These are phyloP conservation scores for Typhlomys cinereus DNA, from an alignment of 2,113 vertebrate species.

Conservation along the genomic window DNA sequence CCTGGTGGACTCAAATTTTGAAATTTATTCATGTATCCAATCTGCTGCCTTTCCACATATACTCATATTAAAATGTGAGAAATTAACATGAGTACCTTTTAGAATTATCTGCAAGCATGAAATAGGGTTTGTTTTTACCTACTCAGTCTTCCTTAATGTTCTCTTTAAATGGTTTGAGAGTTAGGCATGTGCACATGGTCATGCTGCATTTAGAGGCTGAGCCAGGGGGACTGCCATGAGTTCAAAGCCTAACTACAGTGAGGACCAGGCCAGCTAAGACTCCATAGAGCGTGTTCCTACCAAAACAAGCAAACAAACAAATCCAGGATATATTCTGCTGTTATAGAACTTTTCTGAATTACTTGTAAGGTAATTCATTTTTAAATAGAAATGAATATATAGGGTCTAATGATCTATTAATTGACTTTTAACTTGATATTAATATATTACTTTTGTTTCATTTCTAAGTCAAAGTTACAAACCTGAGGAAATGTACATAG, in stretches of 20 bases:
- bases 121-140: neutral
- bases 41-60: constrained; percentile 31
- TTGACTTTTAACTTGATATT: constrained; percentile 35
- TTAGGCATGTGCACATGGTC: neutral
- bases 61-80: constrained; percentile 15
- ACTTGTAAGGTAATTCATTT: neutral
- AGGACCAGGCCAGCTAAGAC: too few species aligned
- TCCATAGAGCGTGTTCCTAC: too few species aligned
- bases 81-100: neutral
- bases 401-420: too few species aligned
- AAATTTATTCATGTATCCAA: neutral
- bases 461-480: constrained; percentile 29
- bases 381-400: constrained; percentile 5
- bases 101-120: neutral
- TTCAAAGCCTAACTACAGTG: neutral
- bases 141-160: neutral
- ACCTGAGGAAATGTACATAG: neutral
- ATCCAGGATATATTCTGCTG: neutral
- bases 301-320: neutral
- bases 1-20: neutral
- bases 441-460: constrained; percentile 23
- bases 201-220: neutral
- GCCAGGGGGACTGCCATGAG: neutral
- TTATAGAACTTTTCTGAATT: neutral
- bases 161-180: neutral